Evolutionary conservation across 92 coral and sea anemone species (phyloP).

Genomic region (Palythoa grandiflora): DNA sequence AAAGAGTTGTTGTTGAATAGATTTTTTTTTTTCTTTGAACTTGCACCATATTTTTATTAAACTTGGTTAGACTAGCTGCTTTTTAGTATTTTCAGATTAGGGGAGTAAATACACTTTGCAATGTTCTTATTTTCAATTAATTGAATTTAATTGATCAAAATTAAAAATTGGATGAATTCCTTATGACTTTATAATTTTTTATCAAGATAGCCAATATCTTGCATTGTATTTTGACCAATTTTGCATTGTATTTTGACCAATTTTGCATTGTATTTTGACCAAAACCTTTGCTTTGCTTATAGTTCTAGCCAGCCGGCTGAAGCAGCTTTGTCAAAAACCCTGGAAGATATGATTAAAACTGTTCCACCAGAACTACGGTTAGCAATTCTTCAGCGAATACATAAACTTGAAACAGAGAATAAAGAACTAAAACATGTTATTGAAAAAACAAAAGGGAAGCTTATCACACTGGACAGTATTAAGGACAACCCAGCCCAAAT

Average conservation of each 20-base stretch:
- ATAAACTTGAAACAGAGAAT: not conserved
- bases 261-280: not conserved
- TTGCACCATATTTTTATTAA: not conserved
- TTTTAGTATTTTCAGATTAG: not conserved
- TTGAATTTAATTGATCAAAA: not conserved
- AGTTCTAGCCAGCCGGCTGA: not conserved
- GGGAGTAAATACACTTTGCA: not conserved
- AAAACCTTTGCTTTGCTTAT: not conserved
- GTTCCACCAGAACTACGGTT: slow-evolving; percentile 27
- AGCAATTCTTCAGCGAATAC: not conserved
- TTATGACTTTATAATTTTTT: not conserved
- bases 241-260: not conserved
- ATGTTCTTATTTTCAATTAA: not conserved
- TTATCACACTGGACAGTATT: slow-evolving; percentile 12
- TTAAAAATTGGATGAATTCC: not conserved
- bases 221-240: slow-evolving; percentile 6
- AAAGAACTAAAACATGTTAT: slow-evolving; percentile 10
- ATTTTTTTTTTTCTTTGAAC: not conserved
- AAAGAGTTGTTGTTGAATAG: not conserved
- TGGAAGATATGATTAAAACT: slow-evolving; percentile 16
- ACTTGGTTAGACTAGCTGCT: not conserved
- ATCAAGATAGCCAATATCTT: slow-evolving; percentile 9
- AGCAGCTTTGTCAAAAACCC: slow-evolving; percentile 18
- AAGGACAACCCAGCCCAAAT: slow-evolving; percentile 26
- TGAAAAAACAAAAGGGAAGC: slow-evolving; percentile 3